phyloP scores from a whole-genome alignment of 2,113 vertebrate genomes.

The Paradisaea rubra region DNA sequence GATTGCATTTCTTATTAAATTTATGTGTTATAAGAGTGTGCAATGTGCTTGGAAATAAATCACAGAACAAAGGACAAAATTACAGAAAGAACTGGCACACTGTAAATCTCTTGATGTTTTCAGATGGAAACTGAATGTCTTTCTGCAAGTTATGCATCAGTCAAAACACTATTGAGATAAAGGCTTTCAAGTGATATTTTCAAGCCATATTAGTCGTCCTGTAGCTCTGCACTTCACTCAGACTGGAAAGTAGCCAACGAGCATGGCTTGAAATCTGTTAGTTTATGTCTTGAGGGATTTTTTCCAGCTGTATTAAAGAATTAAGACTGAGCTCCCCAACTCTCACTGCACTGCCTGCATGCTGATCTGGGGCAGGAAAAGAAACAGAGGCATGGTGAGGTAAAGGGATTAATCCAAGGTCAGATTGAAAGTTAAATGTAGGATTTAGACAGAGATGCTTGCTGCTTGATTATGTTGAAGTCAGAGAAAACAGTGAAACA shows the following conservation, averaged over 20 bases:
- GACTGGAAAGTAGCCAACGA: slow-evolving; percentile 42
- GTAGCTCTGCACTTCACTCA: slow-evolving; percentile 1
- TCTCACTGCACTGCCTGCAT: slow-evolving; percentile 5
- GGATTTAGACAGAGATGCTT: neutral
- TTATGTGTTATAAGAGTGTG: neutral
- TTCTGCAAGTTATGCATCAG: slow-evolving; percentile 21
- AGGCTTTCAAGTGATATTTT: slow-evolving; percentile 38
- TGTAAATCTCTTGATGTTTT: slow-evolving; percentile 23
- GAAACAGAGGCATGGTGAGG: slow-evolving; percentile 47
- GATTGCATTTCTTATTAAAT: slow-evolving; percentile 23
- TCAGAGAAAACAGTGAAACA: slow-evolving; percentile 29
- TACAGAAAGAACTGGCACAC: neutral
- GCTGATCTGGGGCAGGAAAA: slow-evolving; percentile 40
- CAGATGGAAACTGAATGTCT: neutral
- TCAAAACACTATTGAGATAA: slow-evolving; percentile 12
- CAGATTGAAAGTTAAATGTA: slow-evolving; percentile 25
- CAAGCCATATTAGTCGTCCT: neutral
- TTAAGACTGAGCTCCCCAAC: slow-evolving; percentile 28
- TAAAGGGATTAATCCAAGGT: slow-evolving; percentile 54
- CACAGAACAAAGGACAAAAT: slow-evolving; percentile 38
- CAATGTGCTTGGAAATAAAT: slow-evolving; percentile 29
- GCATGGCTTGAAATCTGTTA: slow-evolving; percentile 51
- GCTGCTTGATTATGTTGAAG: slow-evolving; percentile 23
- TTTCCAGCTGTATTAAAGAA: slow-evolving; percentile 60
- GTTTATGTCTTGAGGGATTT: slow-evolving; percentile 48